Percentiles rank a stretch among this genome's conserved stretches.
Conservation (phyloP, 92 coral and sea anemone species). For the Plumapathes pennacea region DNA sequence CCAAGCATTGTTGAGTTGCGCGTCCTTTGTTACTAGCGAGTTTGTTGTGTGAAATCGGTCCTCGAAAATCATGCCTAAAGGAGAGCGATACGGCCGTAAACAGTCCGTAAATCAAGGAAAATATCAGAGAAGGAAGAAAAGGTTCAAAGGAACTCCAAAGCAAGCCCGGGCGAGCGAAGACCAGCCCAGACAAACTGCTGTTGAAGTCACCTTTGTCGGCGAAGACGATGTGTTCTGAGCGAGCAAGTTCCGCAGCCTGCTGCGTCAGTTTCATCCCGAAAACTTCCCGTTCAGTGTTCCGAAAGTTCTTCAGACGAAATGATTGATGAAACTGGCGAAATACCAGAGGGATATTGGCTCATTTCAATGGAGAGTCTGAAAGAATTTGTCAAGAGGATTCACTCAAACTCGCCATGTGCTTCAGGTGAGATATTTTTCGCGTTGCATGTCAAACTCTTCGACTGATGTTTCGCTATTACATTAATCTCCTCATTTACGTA, state of each 20-base stretch:
- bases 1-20: too few species aligned
- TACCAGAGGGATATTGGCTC: conserved; percentile 30
- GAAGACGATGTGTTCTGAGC: too few species aligned
- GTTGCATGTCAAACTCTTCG: neutral
- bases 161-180: too few species aligned
- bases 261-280: conserved; percentile 8
- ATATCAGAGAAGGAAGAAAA: too few species aligned
- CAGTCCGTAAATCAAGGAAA: too few species aligned
- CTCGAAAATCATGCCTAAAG: too few species aligned
- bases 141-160: too few species aligned
- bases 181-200: too few species aligned
- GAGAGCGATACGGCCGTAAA: too few species aligned
- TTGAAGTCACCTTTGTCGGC: too few species aligned
- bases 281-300: neutral
- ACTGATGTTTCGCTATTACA: neutral
- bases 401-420: conserved; percentile 20
- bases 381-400: conserved; percentile 26
- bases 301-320: conserved; percentile 11
- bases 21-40: too few species aligned
- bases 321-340: neutral
- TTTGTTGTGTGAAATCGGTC: too few species aligned
- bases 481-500: neutral
- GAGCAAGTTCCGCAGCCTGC: conserved; percentile 19
- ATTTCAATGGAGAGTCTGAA: conserved; percentile 30
- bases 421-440: conserved; percentile 8